A percentile compares a stretch with the other conserved stretches of the same genome.
phyloP scores from a whole-genome alignment of 2,113 vertebrate species.

The Solenodon paradoxus region DNA sequence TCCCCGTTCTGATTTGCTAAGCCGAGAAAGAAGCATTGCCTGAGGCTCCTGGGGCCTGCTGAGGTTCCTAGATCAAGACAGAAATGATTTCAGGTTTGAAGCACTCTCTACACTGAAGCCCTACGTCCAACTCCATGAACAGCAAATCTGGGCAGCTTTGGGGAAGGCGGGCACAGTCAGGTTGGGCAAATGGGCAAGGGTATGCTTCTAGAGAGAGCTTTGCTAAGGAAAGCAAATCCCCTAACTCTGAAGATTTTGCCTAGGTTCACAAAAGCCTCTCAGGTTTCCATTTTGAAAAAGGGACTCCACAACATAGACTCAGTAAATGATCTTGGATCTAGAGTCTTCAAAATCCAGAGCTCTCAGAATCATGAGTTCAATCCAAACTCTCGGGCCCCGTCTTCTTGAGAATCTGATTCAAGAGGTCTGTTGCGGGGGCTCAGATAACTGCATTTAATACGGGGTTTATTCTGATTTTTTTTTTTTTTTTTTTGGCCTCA shows the following conservation, averaged over 20 bases:
- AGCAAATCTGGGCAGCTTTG: neutral
- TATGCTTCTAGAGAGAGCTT: neutral
- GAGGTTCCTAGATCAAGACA: neutral
- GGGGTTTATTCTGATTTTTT: neutral
- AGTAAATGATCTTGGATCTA: neutral
- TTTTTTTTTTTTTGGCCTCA: neutral
- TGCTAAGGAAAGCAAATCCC: neutral
- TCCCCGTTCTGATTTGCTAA: neutral
- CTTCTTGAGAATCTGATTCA: neutral
- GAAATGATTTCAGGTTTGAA: neutral
- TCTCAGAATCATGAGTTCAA: neutral
- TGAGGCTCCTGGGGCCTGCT: neutral
- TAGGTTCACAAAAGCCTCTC: neutral
- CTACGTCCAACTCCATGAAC: neutral
- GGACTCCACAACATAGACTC: neutral
- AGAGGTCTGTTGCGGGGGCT: neutral
- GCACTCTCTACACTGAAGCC: neutral
- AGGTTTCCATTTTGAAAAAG: slow-evolving; percentile 10
- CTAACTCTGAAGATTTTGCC: neutral
- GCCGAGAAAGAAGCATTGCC: neutral
- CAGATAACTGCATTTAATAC: neutral
- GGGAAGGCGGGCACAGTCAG: neutral
- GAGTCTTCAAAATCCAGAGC: neutral
- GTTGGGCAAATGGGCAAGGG: neutral
- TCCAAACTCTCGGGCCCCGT: neutral